Base-by-base conservation (phyloP, 1,140 invertebrate genomes). In the Pseudomyrmex sp. region DNA sequence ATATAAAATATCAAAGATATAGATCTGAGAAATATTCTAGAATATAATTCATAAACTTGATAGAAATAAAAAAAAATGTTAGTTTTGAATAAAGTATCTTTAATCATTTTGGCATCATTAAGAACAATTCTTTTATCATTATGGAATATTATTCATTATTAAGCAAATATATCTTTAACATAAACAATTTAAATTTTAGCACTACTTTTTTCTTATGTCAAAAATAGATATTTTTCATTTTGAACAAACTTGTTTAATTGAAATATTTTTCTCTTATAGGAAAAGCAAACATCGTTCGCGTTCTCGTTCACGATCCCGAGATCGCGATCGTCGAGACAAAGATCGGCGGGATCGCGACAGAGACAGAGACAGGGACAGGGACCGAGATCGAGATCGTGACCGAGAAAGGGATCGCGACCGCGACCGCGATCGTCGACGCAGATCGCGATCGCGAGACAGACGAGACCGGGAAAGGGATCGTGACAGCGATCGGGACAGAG, bases 221-320 rank as follows among this genome's bases (percentile, higher is more conserved):
- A 63, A 5, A 18, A 54, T 52, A 13, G 26, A 23, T 56, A 35
- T 1, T 2, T 5, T 66, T 66, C 1, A 23, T 23, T 68, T 66
- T 20, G 8, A 20, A 20, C 12, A 48, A 15, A 56, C 4, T 48
- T 56, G 65, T 66, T 72, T 72, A 61, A 80, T 80, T 70, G 15
- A 72, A 80, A 12, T 72, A 72, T 18, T 80, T 74, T 44, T 88
- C 75, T 70, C 89, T 93, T 92, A 79, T 89, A 95, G 94, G 82
- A 95, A 94, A 85, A 94, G 88, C 87, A 95, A 93, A 85, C 94
- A 94, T 83, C 93, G 94, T 5, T 95, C 95, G 46, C 92, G 95
- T 59, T 94, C 93, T 35, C 92, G 95, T 76, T 95, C 94, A 48
- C 92, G 92, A 72, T 94, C 94, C 13, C 90, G 93, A 50, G 93